Percentiles rank a stretch among this genome's conserved stretches.
Evolutionary conservation across 92 coral and sea anemone genomes (phyloP).

Genomic region (Umimayanthus kanabou): DNA sequence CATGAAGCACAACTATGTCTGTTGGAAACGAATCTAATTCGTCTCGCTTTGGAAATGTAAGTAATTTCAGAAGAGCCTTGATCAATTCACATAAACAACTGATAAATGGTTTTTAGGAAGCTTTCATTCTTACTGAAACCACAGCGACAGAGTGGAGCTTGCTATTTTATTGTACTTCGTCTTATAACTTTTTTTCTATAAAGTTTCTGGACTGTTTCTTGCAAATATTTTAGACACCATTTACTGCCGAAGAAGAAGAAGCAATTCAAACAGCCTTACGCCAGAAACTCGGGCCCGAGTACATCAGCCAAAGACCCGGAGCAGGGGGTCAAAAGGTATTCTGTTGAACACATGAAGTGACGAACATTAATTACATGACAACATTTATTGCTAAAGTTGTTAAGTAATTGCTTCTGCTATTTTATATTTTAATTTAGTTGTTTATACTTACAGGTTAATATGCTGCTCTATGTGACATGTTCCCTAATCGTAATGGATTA

Average conservation of each 20-base stretch:
- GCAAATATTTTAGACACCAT: conserved; percentile 49
- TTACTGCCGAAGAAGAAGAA: conserved; percentile 66
- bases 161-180: neutral
- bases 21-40: conserved; percentile 32
- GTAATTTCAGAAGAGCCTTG: conserved; percentile 16
- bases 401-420: no score
- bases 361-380: no score
- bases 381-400: no score
- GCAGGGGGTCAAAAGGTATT: conserved; percentile 86
- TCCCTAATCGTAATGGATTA: no score
- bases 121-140: neutral
- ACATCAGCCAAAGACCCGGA: conserved; percentile 86
- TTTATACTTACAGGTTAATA: no score
- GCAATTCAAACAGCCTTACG: conserved; percentile 72
- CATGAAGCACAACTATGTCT: neutral
- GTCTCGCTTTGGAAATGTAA: conserved; percentile 72
- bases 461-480: no score
- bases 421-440: no score
- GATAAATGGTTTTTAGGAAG: no score
- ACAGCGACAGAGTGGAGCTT: neutral
- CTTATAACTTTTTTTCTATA: neutral
- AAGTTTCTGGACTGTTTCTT: neutral
- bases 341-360: no score
- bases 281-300: conserved; percentile 88
- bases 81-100: neutral